phyloP scores from a whole-genome alignment of 2,797 vertebrate species.

The Oreortyx pictus region DNA sequence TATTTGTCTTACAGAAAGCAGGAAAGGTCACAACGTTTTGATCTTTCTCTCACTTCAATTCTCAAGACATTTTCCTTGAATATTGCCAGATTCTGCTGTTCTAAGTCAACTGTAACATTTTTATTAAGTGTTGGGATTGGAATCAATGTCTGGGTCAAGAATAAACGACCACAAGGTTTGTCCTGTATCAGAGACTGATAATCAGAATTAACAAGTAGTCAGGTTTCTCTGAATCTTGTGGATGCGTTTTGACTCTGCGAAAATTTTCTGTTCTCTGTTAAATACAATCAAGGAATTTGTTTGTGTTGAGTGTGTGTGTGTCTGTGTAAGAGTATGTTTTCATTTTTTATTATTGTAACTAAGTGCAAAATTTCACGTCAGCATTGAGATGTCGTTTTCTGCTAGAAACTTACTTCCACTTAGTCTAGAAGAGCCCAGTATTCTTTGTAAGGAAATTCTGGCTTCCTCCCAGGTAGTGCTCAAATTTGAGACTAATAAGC shows the following conservation, averaged over 20 bases:
- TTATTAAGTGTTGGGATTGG: background rate
- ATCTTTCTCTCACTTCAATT: constrained; percentile 10
- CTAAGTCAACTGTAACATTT: background rate
- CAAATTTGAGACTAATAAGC: background rate
- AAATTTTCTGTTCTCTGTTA: background rate
- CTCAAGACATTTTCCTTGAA: background rate
- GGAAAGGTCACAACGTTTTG: background rate
- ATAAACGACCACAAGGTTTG: background rate
- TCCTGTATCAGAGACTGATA: background rate
- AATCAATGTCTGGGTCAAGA: background rate
- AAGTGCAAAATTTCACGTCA: background rate
- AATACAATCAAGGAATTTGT: background rate
- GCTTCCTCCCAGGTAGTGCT: background rate
- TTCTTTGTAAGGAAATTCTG: background rate
- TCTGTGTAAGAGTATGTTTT: background rate
- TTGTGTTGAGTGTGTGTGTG: background rate
- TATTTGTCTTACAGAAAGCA: background rate
- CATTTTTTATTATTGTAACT: background rate
- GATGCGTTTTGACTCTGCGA: background rate
- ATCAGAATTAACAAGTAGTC: background rate
- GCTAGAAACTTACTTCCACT: background rate
- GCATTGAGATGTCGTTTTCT: background rate
- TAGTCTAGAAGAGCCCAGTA: background rate
- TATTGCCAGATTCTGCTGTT: background rate
- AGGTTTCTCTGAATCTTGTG: background rate